Percentiles rank a stretch among this genome's conserved stretches.
Evolutionary conservation across 2,888 invertebrate species (phyloP).

Genomic region (Azorinus chamasolen): DNA sequence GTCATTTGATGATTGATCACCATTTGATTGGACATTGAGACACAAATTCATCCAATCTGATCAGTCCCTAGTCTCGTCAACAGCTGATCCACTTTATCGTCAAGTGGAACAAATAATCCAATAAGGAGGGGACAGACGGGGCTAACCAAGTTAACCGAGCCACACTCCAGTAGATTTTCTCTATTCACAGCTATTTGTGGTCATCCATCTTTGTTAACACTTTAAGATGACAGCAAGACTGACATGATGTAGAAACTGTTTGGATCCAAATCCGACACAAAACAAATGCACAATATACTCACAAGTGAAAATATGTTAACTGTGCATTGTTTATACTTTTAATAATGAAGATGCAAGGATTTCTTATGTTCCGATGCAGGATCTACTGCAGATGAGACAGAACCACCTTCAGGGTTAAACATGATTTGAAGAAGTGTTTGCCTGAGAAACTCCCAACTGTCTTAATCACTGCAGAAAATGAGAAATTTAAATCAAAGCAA

Average conservation of each 20-base stretch:
- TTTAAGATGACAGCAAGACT: background rate
- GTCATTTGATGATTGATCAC: slow-evolving; percentile 68
- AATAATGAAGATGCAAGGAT: too few relatives aligned
- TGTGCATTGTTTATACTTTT: too few relatives aligned
- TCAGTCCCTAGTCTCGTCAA: slow-evolving; percentile 47
- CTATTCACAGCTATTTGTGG: slow-evolving; percentile 30
- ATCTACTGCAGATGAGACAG: too few relatives aligned
- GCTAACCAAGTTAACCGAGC: slow-evolving; percentile 25
- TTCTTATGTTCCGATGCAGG: too few relatives aligned
- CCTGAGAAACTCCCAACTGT: too few relatives aligned
- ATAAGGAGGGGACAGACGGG: slow-evolving; percentile 55
- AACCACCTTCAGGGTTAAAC: too few relatives aligned
- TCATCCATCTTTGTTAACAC: background rate
- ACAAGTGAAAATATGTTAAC: too few relatives aligned
- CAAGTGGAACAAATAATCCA: slow-evolving; percentile 64
- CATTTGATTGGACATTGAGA: slow-evolving; percentile 67
- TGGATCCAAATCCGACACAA: too few relatives aligned
- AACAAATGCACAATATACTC: too few relatives aligned
- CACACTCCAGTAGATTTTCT: slow-evolving; percentile 44
- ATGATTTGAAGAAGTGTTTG: too few relatives aligned
- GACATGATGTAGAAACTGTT: background rate
- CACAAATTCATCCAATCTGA: slow-evolving; percentile 65
- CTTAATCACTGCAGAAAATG: too few relatives aligned
- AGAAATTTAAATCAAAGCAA: too few relatives aligned
- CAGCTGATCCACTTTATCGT: slow-evolving; percentile 60